Base-by-base conservation (phyloP, 1,140 invertebrate species). In the Cotesia glomerata region DNA sequence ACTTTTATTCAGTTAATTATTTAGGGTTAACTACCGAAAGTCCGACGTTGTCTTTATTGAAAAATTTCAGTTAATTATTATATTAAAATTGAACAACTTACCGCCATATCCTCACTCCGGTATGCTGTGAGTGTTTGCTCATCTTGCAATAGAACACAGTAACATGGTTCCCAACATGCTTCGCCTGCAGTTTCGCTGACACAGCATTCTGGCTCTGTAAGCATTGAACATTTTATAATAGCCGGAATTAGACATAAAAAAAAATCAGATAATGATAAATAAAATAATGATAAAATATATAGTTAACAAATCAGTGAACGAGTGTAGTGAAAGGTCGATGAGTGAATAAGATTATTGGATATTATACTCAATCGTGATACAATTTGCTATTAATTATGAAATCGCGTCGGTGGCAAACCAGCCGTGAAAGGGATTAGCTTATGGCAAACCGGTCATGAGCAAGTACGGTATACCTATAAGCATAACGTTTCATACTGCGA, bases 141-240 rank as follows among this genome's bases (percentile, higher is more conserved):
- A 82, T 95, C 93, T 85, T 95, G 94, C 52, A 95, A 90, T 68
- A 96, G 89, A 34, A 96, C 94, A 85, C 94, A 95, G 87, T 95
- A 96, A 80, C 93, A 92, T 5, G 95, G 94, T 82, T 95, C 93
- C 94, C 94, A 96, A 39, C 91, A 89, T 69, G 90, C 85, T 69
- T 87, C 86, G 58, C 79, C 81, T 35, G 80, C 74, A 36, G 82
- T 71, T 52, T 87, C 85, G 71, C 84, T 81, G 13, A 83, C 79
- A 76, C 85, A 86, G 77, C 86, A 86, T 70, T 87, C 85, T 70
- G 86, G 84, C 71, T 87, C 86, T 87, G 85, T 8, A 79, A 79
- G 76, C 66, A 80, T 69, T 78, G 73, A 51, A 18, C n/a, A 54
- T 54, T 54, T 18, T 18, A 26, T 58, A 62, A 62, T 35, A 13